phyloP scores from a whole-genome alignment of 2,113 vertebrate genomes.

The Myiozetetes cayanensis region DNA sequence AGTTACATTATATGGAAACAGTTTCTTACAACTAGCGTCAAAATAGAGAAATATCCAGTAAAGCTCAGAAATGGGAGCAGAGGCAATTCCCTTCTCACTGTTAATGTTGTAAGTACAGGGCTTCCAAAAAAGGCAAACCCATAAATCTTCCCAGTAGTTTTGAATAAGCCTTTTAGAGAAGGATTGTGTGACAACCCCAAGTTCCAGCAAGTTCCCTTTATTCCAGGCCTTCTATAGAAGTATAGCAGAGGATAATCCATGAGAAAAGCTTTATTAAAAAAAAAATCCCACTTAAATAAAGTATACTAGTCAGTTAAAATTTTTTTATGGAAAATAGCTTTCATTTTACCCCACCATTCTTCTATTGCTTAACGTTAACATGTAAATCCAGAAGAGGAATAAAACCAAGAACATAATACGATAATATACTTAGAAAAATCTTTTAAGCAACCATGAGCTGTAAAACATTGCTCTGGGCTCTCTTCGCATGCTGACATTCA shows the following conservation, averaged over 20 bases:
- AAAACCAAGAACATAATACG: not conserved
- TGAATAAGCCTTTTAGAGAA: not conserved
- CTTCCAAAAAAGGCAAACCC: not conserved
- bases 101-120: not conserved
- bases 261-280: not conserved
- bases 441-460: not conserved
- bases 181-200: rapidly evolving
- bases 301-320: not conserved
- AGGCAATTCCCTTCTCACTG: not conserved
- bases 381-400: not conserved
- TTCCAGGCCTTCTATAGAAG: not conserved
- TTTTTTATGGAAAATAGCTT: not conserved
- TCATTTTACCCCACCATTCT: not conserved
- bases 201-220: not conserved
- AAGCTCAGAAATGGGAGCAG: not conserved
- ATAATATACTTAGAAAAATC: not conserved
- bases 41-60: not conserved
- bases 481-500: not conserved
- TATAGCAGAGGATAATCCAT: not conserved
- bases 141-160: not conserved
- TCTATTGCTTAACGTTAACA: not conserved
- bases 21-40: not conserved
- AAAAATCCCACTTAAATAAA: not conserved
- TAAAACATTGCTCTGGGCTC: not conserved
- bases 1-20: not conserved